Evolutionary conservation across 1,140 invertebrate genomes (phyloP).

Genomic region (Luehdorfia chinensis): DNA sequence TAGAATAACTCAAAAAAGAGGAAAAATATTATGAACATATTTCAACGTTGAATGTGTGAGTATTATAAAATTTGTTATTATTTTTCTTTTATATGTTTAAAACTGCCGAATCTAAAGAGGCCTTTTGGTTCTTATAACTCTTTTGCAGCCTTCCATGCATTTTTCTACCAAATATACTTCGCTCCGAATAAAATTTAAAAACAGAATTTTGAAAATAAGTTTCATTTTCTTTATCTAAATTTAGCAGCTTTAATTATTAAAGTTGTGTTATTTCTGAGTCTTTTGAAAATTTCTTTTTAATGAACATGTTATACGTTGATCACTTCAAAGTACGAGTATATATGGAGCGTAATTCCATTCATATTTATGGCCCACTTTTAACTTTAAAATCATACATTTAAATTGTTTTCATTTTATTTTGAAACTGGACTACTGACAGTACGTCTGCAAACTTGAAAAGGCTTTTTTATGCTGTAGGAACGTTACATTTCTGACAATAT

Average conservation of each 20-base stretch:
- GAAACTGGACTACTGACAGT: not conserved
- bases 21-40: no score
- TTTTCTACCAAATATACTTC: no score
- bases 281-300: not conserved
- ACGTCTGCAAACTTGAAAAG: no score
- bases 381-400: not conserved
- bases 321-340: not conserved
- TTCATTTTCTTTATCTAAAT: not conserved
- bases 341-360: slow-evolving; percentile 7
- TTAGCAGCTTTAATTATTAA: not conserved
- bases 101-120: no score
- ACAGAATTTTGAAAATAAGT: no score
- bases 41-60: no score
- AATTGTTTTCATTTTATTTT: not conserved
- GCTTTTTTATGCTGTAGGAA: not conserved
- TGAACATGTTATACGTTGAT: not conserved
- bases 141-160: no score
- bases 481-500: not conserved
- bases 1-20: no score
- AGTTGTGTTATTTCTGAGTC: not conserved
- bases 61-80: no score
- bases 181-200: no score
- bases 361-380: slow-evolving; percentile 5
- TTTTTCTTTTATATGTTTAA: no score
- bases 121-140: no score